Conservation (phyloP, 2,113 vertebrate species). For the Ciconia maguari region DNA sequence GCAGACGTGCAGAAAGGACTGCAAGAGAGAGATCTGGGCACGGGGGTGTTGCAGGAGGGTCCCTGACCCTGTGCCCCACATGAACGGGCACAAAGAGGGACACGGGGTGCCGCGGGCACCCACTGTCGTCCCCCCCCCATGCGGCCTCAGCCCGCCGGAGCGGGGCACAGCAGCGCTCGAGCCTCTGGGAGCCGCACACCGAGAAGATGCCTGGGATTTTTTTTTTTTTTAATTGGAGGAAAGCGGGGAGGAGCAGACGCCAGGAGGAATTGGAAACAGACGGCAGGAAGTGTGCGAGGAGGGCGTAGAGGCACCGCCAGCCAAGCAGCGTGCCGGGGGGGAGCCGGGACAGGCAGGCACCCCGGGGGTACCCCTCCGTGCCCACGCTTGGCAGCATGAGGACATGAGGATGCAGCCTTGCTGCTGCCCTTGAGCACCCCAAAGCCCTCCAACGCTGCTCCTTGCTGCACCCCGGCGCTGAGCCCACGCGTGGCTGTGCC, state of each 20-base stretch:
- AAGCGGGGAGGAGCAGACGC: constrained; percentile 37
- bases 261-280: constrained; percentile 69
- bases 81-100: neutral
- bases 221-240: constrained; percentile 27
- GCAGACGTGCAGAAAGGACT: neutral
- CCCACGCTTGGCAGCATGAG: neutral
- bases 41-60: neutral
- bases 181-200: neutral
- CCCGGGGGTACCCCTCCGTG: neutral
- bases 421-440: neutral
- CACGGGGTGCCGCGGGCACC: neutral
- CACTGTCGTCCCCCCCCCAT: rapidly evolving
- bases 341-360: neutral
- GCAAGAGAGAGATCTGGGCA: neutral
- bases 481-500: neutral
- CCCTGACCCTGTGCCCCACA: rapidly evolving
- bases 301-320: constrained; percentile 36
- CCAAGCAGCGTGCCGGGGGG: neutral
- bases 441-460: neutral
- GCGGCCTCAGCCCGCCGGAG: neutral
- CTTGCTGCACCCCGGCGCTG: rapidly evolving
- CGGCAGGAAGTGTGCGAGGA: constrained; percentile 53
- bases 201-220: constrained; percentile 39
- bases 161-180: rapidly evolving
- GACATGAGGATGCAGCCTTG: neutral